These are phyloP conservation scores for Microtus obscurus DNA, from an alignment of 2,797 vertebrate species.

Conservation along the genomic window DNA sequence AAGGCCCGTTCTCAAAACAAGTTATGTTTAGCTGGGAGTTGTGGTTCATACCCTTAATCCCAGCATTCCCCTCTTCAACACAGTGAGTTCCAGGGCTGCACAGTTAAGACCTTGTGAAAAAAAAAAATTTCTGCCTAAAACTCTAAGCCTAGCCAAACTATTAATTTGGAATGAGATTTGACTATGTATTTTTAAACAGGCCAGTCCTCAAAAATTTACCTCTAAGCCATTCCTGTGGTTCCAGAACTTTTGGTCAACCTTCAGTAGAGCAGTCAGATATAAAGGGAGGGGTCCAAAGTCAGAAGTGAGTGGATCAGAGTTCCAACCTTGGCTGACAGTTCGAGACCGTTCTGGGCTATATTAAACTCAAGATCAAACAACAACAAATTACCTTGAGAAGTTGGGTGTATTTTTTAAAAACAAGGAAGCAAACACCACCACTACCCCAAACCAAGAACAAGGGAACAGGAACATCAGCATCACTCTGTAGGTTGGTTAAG, in stretches of 20 bases:
- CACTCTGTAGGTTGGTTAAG: neutral
- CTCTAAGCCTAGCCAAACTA: conserved; percentile 33
- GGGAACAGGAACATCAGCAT: neutral
- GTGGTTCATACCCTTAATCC: neutral
- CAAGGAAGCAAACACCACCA: neutral
- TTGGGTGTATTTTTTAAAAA: neutral
- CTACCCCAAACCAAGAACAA: neutral
- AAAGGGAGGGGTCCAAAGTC: neutral
- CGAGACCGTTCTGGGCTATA: neutral
- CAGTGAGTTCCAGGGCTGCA: neutral
- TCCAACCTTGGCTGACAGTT: neutral
- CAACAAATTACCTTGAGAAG: conserved; percentile 1
- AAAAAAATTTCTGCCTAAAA: conserved; percentile 16
- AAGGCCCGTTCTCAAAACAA: neutral
- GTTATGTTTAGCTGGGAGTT: neutral
- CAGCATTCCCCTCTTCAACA: neutral
- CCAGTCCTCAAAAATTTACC: neutral
- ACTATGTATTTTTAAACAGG: conserved; percentile 24
- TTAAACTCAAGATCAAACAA: neutral
- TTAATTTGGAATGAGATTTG: neutral
- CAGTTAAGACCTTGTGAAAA: neutral
- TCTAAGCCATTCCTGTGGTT: neutral
- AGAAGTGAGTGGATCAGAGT: neutral
- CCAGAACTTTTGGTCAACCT: neutral
- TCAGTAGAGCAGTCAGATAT: neutral